Conservation (phyloP, 2,888 invertebrate species). For the Priocnemis perturbator region DNA sequence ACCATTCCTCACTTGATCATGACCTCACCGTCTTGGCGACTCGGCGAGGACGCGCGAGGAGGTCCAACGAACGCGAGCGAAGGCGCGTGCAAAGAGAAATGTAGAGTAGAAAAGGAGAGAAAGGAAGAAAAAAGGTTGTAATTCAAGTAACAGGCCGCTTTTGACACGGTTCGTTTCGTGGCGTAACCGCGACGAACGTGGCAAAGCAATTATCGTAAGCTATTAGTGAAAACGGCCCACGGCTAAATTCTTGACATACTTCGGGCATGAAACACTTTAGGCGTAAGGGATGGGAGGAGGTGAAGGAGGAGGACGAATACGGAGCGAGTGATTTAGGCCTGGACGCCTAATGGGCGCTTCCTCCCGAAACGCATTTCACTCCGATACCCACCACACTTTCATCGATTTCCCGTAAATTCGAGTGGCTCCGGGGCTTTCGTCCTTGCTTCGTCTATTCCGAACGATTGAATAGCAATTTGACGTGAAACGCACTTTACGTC, state of each 20-base stretch:
- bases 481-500: too few species aligned
- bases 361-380: too few species aligned
- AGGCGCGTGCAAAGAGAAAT: background rate
- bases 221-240: slow-evolving; percentile 57
- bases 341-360: too few species aligned
- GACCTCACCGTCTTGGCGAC: slow-evolving; percentile 30
- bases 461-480: slow-evolving; percentile 11
- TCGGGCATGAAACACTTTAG: slow-evolving; percentile 24
- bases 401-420: slow-evolving; percentile 1
- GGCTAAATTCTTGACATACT: slow-evolving; percentile 56
- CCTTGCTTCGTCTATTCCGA: background rate
- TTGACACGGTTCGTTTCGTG: slow-evolving; percentile 52
- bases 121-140: slow-evolving; percentile 39
- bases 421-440: background rate
- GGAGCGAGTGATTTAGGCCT: too few species aligned
- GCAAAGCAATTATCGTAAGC: slow-evolving; percentile 56
- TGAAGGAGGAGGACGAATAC: too few species aligned
- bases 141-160: slow-evolving; percentile 54
- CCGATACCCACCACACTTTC: background rate
- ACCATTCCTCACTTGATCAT: slow-evolving; percentile 28
- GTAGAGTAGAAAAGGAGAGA: background rate
- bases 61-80: too few species aligned
- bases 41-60: slow-evolving; percentile 15
- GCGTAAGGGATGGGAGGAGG: slow-evolving; percentile 10
- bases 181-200: slow-evolving; percentile 44